Percentiles rank a stretch among this genome's conserved stretches.
Conservation (phyloP, 2,888 invertebrate species). For the Julus scandinavius region DNA sequence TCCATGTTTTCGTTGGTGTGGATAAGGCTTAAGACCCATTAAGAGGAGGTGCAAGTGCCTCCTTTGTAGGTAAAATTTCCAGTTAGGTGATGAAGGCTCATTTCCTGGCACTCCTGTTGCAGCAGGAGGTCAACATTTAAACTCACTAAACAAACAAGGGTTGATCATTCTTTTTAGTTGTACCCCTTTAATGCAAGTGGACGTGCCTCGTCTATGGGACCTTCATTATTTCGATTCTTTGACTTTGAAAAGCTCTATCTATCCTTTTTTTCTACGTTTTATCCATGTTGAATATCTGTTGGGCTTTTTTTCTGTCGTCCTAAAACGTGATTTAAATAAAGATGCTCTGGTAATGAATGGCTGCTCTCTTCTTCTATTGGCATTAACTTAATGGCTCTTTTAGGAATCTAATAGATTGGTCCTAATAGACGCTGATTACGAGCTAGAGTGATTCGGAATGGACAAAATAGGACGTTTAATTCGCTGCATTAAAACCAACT, state of each 20-base stretch:
- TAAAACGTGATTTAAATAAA: conserved; percentile 47
- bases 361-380: background rate
- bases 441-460: conserved; percentile 1
- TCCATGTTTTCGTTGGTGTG: no score
- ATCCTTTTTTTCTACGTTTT: background rate
- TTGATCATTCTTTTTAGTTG: no score
- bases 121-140: no score
- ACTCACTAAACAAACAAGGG: no score
- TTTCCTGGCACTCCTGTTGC: no score
- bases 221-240: background rate
- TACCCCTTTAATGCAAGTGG: background rate
- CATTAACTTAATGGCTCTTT: conserved; percentile 24
- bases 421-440: conserved; percentile 49
- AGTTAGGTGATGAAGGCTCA: no score
- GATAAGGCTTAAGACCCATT: no score
- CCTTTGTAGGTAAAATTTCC: no score
- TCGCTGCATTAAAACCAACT: conserved; percentile 29
- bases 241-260: background rate
- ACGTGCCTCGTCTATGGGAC: background rate
- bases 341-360: background rate
- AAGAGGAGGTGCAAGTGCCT: no score
- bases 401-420: conserved; percentile 38
- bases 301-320: background rate
- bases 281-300: conserved; percentile 2
- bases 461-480: conserved; percentile 20